phyloP scores from a whole-genome alignment of 2,797 vertebrate genomes.

The Lagothrix lagotricha region DNA sequence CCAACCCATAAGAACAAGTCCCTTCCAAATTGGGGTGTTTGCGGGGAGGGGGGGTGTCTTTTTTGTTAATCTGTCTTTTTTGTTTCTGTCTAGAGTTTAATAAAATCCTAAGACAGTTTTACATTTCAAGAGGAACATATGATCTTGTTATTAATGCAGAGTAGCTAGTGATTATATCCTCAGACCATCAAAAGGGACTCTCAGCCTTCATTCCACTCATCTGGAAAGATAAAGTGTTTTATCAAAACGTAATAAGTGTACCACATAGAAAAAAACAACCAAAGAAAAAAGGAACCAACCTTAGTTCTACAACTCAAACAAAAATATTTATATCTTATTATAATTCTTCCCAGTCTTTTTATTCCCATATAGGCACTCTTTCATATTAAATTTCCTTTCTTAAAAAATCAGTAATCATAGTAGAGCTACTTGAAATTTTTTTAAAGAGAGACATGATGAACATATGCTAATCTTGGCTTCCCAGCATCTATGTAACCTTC shows the following conservation, averaged over 20 bases:
- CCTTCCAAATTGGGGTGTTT: neutral
- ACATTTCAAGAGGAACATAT: neutral
- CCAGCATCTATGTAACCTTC: neutral
- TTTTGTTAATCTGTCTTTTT: neutral
- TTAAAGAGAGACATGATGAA: neutral
- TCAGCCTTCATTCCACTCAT: neutral
- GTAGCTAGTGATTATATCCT: neutral
- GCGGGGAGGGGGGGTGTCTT: too few species aligned
- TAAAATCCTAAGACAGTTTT: neutral
- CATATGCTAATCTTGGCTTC: neutral
- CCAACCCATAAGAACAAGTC: neutral
- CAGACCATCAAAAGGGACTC: neutral
- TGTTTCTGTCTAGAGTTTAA: slow-evolving; percentile 33
- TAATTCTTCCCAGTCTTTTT: slow-evolving; percentile 11
- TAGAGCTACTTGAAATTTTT: neutral
- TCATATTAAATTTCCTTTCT: slow-evolving; percentile 23
- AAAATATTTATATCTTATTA: neutral
- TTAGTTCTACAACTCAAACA: neutral
- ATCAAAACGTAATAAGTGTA: slow-evolving; percentile 9
- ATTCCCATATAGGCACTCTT: neutral
- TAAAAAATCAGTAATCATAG: neutral
- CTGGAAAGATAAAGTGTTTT: slow-evolving; percentile 3
- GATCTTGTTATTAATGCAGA: neutral
- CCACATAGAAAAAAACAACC: neutral
- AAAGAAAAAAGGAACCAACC: neutral